Evolutionary conservation across 2,797 vertebrate species (phyloP), one percentile per base, ranked within the genome.

Genomic region (Enteromius mattozi): DNA sequence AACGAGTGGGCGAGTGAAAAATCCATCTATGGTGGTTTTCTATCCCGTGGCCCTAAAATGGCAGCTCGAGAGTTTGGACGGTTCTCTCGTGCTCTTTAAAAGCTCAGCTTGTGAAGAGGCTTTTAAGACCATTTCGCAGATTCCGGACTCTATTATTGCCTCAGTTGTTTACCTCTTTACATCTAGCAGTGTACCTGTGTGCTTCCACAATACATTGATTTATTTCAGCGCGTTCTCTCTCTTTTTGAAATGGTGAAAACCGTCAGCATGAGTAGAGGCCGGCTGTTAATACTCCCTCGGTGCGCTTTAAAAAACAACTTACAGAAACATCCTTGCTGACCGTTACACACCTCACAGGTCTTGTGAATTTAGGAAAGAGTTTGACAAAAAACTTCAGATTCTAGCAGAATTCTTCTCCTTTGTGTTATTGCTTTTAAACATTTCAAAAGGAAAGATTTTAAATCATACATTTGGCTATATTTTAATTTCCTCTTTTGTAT

Each of bases 71-170:
- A 84, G 85, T 51, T 85, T 88, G 80, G 75, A 86, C 77, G 45
- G 70, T 83, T 83, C 72, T 85, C 77, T 85, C 61, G 13, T 80
- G 80, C 77, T 78, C 72, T 81, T 83, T 81, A 77, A 84, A 87
- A 84, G 83, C 85, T 85, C 45, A 80, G 83, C 77, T 66, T 66
- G 59, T 45, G 70, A 87, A 80, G 71, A 88, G 84, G 87, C 87
- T 88, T 89, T 89, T 89, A 87, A 84, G 78, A 68, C 42, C 81
- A 88, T 88, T 88, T 89, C 24, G 81, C 77, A 79, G 85, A 79
- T 83, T 87, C 84, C 54, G 77, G 70, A 65, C 78, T 81, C 85
- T 84, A 86, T 89, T 82, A 88, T 88, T 84, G 82, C 63, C 71
- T 35, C 17, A 42, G 74, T 86, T 89, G 80, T 87, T 88, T 88